Evolutionary conservation across 2,113 vertebrate genomes (phyloP).

Genomic region (Astatoreochromis straeleni): DNA sequence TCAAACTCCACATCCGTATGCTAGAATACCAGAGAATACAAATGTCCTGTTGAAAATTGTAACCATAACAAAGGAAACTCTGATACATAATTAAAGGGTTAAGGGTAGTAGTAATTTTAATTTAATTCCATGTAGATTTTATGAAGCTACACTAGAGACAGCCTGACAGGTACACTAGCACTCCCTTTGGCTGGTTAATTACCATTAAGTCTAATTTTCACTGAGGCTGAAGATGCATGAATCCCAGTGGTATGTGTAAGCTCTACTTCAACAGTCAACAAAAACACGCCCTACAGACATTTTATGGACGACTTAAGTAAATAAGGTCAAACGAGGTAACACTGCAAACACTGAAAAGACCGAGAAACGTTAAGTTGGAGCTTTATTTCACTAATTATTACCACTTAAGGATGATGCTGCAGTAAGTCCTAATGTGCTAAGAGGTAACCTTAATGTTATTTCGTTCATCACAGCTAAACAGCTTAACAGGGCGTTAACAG

Average conservation of each 20-base stretch:
- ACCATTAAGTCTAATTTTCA: neutral
- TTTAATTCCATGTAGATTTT: neutral
- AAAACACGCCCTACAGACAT: neutral
- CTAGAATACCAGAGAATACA: neutral
- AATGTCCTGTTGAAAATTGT: neutral
- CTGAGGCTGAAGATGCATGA: neutral
- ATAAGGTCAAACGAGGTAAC: neutral
- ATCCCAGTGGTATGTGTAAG: neutral
- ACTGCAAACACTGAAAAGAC: neutral
- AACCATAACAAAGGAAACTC: neutral
- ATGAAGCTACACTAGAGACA: neutral
- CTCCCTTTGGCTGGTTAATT: neutral
- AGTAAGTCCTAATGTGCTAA: neutral
- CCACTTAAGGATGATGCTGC: neutral
- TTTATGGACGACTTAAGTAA: neutral
- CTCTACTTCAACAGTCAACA: neutral
- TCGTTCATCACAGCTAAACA: neutral
- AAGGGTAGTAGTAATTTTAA: neutral
- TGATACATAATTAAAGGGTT: neutral
- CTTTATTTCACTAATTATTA: neutral
- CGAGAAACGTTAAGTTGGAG: neutral
- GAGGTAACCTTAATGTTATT: neutral
- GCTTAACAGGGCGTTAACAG: neutral
- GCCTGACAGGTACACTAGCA: neutral
- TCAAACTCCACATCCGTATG: neutral